phyloP scores from a whole-genome alignment of 1,140 invertebrate genomes.

The Gryllus bimaculatus region DNA sequence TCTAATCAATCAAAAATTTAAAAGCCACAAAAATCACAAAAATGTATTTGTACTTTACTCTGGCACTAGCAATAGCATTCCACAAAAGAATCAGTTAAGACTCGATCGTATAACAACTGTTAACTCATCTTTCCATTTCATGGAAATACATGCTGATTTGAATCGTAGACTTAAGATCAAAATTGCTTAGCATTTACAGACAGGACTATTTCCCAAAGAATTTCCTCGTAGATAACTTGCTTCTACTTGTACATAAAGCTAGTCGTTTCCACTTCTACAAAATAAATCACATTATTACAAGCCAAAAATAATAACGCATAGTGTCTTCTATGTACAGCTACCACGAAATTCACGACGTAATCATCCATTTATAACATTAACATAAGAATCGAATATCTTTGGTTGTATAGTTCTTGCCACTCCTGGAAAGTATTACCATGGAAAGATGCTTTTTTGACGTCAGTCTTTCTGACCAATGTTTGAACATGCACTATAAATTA shows the following conservation, averaged over 20 bases:
- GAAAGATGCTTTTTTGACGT: no score
- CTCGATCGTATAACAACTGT: no score
- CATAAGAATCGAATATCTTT: neutral
- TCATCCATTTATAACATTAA: neutral
- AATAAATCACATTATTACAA: neutral
- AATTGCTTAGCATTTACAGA: neutral
- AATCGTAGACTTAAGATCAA: neutral
- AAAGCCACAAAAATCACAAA: neutral
- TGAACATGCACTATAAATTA: no score
- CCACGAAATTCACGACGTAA: neutral
- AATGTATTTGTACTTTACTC: neutral
- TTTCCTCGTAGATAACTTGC: neutral
- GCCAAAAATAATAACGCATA: neutral
- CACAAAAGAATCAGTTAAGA: neutral
- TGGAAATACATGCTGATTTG: neutral
- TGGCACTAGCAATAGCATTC: neutral
- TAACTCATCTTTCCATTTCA: neutral
- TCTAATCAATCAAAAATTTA: neutral
- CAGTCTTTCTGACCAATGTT: no score
- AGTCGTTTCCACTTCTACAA: neutral
- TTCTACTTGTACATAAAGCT: constrained; percentile 5
- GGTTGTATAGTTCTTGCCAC: neutral
- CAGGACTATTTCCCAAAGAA: neutral
- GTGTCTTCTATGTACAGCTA: neutral
- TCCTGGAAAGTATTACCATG: no score